phyloP scores from a whole-genome alignment of 1,140 invertebrate genomes.

The Ridgeia piscesae region DNA sequence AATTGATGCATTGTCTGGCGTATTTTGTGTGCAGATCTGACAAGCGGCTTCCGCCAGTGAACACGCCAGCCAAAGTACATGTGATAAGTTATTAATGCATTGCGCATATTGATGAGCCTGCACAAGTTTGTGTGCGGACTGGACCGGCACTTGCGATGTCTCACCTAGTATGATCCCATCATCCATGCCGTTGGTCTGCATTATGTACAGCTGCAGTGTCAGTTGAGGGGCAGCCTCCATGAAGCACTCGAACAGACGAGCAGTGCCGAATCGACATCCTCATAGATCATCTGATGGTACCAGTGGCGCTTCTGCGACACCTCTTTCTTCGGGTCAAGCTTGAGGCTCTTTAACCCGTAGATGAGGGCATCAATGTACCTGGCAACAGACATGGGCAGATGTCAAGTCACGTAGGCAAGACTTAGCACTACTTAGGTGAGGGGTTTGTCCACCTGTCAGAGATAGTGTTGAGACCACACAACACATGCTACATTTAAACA shows the following conservation, averaged over 20 bases:
- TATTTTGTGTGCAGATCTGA: not conserved
- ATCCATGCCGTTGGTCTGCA: slow-evolving; percentile 43
- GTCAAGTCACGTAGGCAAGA: not conserved
- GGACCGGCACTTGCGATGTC: no score
- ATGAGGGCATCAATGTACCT: slow-evolving; percentile 18
- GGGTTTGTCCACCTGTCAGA: not conserved
- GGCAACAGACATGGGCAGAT: slow-evolving; percentile 8
- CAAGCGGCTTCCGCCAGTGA: no score
- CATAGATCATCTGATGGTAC: slow-evolving; percentile 49
- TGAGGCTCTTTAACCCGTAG: slow-evolving; percentile 13
- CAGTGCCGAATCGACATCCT: slow-evolving; percentile 60
- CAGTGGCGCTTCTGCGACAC: slow-evolving; percentile 32
- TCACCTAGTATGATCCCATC: not conserved
- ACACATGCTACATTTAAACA: no score
- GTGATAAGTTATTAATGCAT: not conserved
- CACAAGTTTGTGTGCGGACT: not conserved
- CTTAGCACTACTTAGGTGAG: not conserved
- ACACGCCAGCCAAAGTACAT: no score
- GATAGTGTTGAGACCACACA: no score
- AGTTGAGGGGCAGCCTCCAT: slow-evolving; percentile 86
- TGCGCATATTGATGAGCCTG: not conserved
- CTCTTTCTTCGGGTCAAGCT: not conserved
- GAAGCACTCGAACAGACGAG: slow-evolving; percentile 87
- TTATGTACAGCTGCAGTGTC: slow-evolving; percentile 77
- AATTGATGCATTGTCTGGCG: not conserved